Base-by-base conservation (phyloP, 1,140 invertebrate genomes). In the Eueides isabella region DNA sequence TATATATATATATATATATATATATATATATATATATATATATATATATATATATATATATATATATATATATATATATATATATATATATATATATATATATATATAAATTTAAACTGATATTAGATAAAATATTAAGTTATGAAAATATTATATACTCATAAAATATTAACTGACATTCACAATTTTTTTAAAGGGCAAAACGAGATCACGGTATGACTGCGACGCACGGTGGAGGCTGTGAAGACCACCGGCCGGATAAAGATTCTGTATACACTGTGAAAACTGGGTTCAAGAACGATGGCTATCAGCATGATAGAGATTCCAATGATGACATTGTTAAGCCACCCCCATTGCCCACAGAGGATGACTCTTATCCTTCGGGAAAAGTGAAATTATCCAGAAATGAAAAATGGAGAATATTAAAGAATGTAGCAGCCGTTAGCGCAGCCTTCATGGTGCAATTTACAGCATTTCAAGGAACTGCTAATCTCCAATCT, bases 391-490 rank as follows among this genome's bases (percentile, higher is more conserved):
- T 97, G 81, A 96, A 96, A 87, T 86, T 97, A 72, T 95, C 96
- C 38, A 94, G 95, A 55, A 95, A 94, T 79, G 97, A 98, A 87
- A 97, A 97, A 94, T 97, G 96, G 96, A 94, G 97, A 76, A 98
- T 98, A 83, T 91, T 97, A 74, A 98, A 98, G 91, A 98, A 98
- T 93, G 96, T 98, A 38, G 94, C 96, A 29, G 95, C 97, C 55
- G 96, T 98, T 6, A 98, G 97, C 75, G 92, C 97, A 66, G 97
- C 97, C 2, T 98, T 98, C 87, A 97, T 98, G 95, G 97, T 98
- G 70, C 97, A 98, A 82, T 98, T 99, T 92, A 98, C 97, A 19
- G 97, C 98, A 35, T 99, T 98, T 67, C 95, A 97, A 86, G 97
- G 97, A 55, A 97, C 97, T 48, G 97, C 97, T 0, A 98, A 98